phyloP scores from a whole-genome alignment of 2,797 vertebrate species.

The Sebastes kiyomatsui region DNA sequence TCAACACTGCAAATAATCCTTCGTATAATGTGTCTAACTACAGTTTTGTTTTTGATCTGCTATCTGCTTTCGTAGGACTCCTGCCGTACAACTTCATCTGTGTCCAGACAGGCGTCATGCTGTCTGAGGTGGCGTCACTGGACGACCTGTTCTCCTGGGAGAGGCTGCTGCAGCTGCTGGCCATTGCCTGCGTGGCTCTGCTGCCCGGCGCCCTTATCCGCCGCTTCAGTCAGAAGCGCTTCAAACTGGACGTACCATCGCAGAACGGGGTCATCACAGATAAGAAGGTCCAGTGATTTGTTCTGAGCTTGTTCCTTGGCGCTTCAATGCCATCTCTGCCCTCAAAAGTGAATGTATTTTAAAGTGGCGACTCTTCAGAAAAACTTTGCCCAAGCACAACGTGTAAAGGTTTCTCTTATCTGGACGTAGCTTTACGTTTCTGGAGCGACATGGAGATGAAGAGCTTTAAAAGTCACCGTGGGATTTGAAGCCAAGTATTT shows the following conservation, averaged over 20 bases:
- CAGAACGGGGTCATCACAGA: slow-evolving; percentile 61
- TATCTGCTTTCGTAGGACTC: slow-evolving; percentile 82
- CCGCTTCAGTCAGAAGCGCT: slow-evolving; percentile 82
- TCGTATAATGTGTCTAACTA: not conserved
- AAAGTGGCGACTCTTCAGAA: slow-evolving; percentile 6
- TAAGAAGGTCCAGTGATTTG: slow-evolving; percentile 85
- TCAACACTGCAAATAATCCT: not conserved
- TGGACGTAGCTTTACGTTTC: not conserved
- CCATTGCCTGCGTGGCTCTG: slow-evolving; percentile 89
- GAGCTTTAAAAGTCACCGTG: not conserved
- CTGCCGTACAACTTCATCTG: slow-evolving; percentile 98
- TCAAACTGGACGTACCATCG: slow-evolving; percentile 73
- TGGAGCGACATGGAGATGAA: not conserved
- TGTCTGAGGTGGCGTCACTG: slow-evolving; percentile 92
- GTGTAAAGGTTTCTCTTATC: not conserved
- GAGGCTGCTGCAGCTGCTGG: slow-evolving; percentile 89
- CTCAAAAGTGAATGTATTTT: slow-evolving; percentile 13
- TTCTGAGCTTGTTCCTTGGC: not conserved
- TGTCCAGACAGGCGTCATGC: slow-evolving; percentile 94
- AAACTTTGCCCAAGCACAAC: not conserved
- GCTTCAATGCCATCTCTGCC: not conserved
- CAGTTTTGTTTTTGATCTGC: not conserved
- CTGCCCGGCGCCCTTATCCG: slow-evolving; percentile 92
- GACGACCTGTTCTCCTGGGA: slow-evolving; percentile 94
- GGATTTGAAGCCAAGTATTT: slow-evolving; percentile 20